Evolutionary conservation across 2,797 vertebrate species (phyloP).

Genomic region (Sparus aurata): DNA sequence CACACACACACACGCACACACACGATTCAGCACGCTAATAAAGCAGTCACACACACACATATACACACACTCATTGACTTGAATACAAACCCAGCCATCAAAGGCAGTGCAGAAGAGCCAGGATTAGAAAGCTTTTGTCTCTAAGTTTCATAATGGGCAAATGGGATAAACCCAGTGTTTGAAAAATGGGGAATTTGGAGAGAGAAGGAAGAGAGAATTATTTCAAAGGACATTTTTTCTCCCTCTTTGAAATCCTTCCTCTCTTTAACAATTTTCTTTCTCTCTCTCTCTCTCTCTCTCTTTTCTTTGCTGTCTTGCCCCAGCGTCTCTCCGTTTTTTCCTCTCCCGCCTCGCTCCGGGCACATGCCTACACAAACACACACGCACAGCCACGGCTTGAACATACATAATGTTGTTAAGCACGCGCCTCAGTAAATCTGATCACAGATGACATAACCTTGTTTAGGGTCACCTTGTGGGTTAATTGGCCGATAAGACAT

Average conservation of each 20-base stretch:
- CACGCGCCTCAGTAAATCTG: constrained; percentile 31
- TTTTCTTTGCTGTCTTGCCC: constrained; percentile 3
- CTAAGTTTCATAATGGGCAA: constrained; percentile 65
- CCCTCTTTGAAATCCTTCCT: constrained; percentile 36
- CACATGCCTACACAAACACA: constrained; percentile 12
- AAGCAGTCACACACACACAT: background rate
- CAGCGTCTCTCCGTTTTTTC: constrained; percentile 2
- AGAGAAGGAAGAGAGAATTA: constrained; percentile 35
- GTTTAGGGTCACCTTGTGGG: constrained; percentile 62
- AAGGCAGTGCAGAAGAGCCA: constrained; percentile 58
- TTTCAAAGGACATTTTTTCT: constrained; percentile 52
- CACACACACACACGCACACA: too few species aligned
- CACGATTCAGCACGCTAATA: too few species aligned
- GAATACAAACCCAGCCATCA: constrained; percentile 56
- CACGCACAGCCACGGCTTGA: background rate
- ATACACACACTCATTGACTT: constrained; percentile 15
- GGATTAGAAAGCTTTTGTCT: constrained; percentile 76
- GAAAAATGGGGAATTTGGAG: constrained; percentile 48
- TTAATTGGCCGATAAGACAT: constrained; percentile 67
- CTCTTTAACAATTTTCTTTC: constrained; percentile 29
- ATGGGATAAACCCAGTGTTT: constrained; percentile 61
- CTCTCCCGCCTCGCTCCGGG: constrained; percentile 7
- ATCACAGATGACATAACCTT: constrained; percentile 59
- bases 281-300: background rate
- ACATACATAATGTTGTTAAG: constrained; percentile 18